Evolutionary conservation across 1,140 invertebrate species (phyloP).

Genomic region (Penaeus vannamei): DNA sequence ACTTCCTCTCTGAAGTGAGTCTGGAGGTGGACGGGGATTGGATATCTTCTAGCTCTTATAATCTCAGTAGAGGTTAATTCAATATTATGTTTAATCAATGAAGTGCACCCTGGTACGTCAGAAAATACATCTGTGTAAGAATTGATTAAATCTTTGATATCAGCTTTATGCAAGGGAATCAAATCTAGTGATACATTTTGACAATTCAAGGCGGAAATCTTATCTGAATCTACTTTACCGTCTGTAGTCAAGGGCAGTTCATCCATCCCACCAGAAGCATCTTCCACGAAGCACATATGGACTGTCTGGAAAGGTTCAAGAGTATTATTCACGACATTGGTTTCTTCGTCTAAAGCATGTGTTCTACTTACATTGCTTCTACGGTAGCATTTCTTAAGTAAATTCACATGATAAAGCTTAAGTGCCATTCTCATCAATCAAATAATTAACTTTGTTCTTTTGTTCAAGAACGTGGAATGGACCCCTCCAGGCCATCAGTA

Average conservation of each 20-base stretch:
- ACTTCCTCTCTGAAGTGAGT: neutral
- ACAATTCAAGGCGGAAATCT: no score
- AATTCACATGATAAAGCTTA: slow-evolving; percentile 34
- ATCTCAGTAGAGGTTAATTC: no score
- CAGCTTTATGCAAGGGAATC: neutral
- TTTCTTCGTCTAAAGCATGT: neutral
- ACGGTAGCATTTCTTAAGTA: neutral
- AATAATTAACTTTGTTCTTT: slow-evolving; percentile 12
- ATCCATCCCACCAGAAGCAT: no score
- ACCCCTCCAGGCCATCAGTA: slow-evolving; percentile 14
- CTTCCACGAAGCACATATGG: no score
- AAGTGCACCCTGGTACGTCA: slow-evolving; percentile 12
- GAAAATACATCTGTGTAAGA: neutral
- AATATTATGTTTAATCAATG: slow-evolving; percentile 6
- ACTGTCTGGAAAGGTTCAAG: no score
- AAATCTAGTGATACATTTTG: neutral
- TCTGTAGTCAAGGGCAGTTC: no score
- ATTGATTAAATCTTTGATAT: neutral
- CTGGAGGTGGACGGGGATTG: no score
- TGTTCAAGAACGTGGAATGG: neutral
- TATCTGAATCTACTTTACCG: no score
- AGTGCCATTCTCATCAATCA: neutral
- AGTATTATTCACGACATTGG: no score
- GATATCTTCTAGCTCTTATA: no score
- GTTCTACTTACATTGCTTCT: neutral